phyloP scores from a whole-genome alignment of 2,113 vertebrate species.

The Otus sunia region DNA sequence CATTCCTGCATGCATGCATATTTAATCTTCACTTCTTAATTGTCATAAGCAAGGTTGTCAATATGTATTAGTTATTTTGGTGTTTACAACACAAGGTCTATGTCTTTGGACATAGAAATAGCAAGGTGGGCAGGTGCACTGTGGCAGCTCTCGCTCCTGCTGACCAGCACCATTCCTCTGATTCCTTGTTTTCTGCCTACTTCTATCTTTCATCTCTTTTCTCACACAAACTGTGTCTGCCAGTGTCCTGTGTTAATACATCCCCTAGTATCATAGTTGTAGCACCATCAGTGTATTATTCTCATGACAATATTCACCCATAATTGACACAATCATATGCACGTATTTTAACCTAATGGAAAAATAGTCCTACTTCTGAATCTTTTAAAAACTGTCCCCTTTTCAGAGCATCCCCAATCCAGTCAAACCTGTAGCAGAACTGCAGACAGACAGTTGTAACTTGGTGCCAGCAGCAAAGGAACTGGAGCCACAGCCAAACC shows the following conservation, averaged over 20 bases:
- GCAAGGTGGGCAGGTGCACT: accelerated
- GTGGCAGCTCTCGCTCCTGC: not conserved
- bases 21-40: not conserved
- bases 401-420: not conserved
- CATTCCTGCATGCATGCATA: not conserved
- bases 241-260: not conserved
- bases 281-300: not conserved
- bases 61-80: not conserved
- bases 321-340: not conserved
- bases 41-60: not conserved
- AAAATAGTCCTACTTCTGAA: not conserved
- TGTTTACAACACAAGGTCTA: not conserved
- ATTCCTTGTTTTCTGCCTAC: not conserved
- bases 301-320: not conserved
- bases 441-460: not conserved
- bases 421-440: not conserved
- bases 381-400: not conserved
- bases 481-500: not conserved
- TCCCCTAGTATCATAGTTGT: too few relatives aligned
- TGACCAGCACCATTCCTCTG: not conserved
- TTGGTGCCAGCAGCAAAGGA: accelerated
- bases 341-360: not conserved
- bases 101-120: not conserved
- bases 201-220: not conserved
- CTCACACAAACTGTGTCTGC: not conserved